These are phyloP conservation scores for Epirrhoe alternata DNA, from an alignment of 2,888 invertebrate genomes.

Conservation along the genomic window DNA sequence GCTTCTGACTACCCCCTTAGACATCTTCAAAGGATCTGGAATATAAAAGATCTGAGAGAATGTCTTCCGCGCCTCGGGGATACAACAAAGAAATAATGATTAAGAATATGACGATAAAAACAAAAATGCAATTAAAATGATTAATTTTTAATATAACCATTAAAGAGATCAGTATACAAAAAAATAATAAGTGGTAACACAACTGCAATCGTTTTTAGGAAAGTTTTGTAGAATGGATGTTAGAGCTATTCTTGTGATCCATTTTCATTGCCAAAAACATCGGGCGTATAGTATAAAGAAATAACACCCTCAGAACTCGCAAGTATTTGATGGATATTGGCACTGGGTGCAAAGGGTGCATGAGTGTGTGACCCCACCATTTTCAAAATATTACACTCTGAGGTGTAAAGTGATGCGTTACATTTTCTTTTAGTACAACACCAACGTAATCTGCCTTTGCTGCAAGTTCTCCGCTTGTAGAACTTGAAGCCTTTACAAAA, in stretches of 20 bases:
- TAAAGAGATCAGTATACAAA: too few relatives aligned
- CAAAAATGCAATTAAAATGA: too few relatives aligned
- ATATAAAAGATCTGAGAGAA: too few relatives aligned
- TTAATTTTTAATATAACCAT: too few relatives aligned
- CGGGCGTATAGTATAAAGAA: background rate
- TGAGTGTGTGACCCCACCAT: slow-evolving; percentile 8
- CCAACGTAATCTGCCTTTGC: slow-evolving; percentile 6
- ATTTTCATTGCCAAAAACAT: background rate
- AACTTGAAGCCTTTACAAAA: slow-evolving; percentile 16
- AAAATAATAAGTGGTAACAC: too few relatives aligned
- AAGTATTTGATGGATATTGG: background rate
- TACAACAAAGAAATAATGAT: too few relatives aligned
- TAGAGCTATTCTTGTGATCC: background rate
- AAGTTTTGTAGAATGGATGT: too few relatives aligned
- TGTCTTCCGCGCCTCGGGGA: too few relatives aligned
- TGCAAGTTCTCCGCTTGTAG: slow-evolving; percentile 10
- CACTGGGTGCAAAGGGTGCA: background rate
- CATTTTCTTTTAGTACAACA: slow-evolving; percentile 17
- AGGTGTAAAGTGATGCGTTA: slow-evolving; percentile 7
- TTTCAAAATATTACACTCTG: background rate
- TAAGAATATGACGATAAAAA: too few relatives aligned
- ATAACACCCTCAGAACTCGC: background rate
- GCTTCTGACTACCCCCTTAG: too few relatives aligned
- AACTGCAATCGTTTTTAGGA: too few relatives aligned
- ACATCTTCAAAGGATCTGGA: too few relatives aligned